A percentile compares a stretch with the other conserved stretches of the same genome.
phyloP scores from a whole-genome alignment of 2,888 invertebrate genomes.

The Brachypterus glaber region DNA sequence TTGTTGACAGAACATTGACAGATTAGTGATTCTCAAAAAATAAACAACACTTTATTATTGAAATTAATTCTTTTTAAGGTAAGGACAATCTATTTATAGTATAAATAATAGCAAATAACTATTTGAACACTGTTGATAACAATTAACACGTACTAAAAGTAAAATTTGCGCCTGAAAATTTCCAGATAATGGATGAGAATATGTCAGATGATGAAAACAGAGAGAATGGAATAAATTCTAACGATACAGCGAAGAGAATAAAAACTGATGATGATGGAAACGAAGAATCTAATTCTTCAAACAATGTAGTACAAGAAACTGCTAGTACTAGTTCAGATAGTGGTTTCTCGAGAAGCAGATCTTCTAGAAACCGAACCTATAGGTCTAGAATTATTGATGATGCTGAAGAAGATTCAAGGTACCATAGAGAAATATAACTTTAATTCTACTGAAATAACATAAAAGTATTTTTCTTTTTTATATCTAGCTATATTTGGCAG shows the following conservation, averaged over 20 bases:
- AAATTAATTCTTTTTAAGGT: no score
- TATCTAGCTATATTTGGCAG: no score
- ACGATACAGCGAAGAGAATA: slow-evolving; percentile 29
- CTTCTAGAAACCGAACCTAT: slow-evolving; percentile 28
- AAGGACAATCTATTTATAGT: no score
- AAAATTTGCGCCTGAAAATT: no score
- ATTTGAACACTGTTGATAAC: no score
- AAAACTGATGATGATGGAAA: slow-evolving; percentile 30
- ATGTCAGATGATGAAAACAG: slow-evolving; percentile 23
- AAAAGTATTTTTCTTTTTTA: neutral
- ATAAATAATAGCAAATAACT: no score
- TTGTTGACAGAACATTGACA: no score
- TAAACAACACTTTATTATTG: no score
- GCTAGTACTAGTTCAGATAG: slow-evolving; percentile 29
- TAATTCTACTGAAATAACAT: slow-evolving; percentile 4
- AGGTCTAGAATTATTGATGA: slow-evolving; percentile 19
- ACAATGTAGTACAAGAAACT: slow-evolving; percentile 25
- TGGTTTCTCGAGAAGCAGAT: slow-evolving; percentile 25
- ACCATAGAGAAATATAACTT: neutral
- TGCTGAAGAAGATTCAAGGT: slow-evolving; percentile 6
- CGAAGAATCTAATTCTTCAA: slow-evolving; percentile 27
- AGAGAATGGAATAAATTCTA: slow-evolving; percentile 13
- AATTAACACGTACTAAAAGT: no score
- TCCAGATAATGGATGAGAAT: slow-evolving; percentile 29
- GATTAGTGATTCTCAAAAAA: no score